Conservation (phyloP, 2,888 invertebrate species). For the Drosophila barbarae region DNA sequence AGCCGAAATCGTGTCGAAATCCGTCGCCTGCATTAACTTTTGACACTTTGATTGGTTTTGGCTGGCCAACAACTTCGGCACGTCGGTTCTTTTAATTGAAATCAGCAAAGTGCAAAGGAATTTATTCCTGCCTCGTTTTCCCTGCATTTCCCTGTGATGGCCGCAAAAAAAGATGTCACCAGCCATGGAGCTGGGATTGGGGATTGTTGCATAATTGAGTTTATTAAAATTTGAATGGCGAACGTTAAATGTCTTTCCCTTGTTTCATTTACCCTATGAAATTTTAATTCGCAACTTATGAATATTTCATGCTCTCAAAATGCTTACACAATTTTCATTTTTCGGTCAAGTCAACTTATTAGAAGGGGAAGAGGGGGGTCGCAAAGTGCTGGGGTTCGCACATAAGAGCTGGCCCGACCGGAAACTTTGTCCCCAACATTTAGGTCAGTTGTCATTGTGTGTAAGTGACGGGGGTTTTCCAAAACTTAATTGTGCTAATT, state of each 20-base stretch:
- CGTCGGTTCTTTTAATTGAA: slow-evolving; percentile 46
- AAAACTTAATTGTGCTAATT: slow-evolving; percentile 45
- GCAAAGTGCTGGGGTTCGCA: slow-evolving; percentile 4
- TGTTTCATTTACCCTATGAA: slow-evolving; percentile 58
- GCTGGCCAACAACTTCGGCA: slow-evolving; percentile 12
- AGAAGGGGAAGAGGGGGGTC: background rate
- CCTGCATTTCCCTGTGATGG: slow-evolving; percentile 2
- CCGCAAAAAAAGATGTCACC: slow-evolving; percentile 21
- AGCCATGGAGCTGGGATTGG: slow-evolving; percentile 3
- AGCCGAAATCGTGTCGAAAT: slow-evolving; percentile 34
- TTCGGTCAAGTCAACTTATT: slow-evolving; percentile 26
- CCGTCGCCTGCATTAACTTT: slow-evolving; percentile 58
- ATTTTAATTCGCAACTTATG: slow-evolving; percentile 53
- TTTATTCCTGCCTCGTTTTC: slow-evolving; percentile 31
- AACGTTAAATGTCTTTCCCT: slow-evolving; percentile 58
- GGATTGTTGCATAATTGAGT: slow-evolving; percentile 56
- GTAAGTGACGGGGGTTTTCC: slow-evolving; percentile 18
- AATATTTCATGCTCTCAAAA: slow-evolving; percentile 47
- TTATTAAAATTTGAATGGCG: slow-evolving; percentile 59
- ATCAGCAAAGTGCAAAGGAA: slow-evolving; percentile 35
- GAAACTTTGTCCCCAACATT: slow-evolving; percentile 32
- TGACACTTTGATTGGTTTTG: slow-evolving; percentile 61
- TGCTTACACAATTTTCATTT: slow-evolving; percentile 44
- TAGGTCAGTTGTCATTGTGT: slow-evolving; percentile 39
- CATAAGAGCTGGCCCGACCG: slow-evolving; percentile 1